A percentile compares a stretch with the other conserved stretches of the same genome.
Conservation (phyloP, 2,888 invertebrate genomes). For the Neocrepidodera transversa region DNA sequence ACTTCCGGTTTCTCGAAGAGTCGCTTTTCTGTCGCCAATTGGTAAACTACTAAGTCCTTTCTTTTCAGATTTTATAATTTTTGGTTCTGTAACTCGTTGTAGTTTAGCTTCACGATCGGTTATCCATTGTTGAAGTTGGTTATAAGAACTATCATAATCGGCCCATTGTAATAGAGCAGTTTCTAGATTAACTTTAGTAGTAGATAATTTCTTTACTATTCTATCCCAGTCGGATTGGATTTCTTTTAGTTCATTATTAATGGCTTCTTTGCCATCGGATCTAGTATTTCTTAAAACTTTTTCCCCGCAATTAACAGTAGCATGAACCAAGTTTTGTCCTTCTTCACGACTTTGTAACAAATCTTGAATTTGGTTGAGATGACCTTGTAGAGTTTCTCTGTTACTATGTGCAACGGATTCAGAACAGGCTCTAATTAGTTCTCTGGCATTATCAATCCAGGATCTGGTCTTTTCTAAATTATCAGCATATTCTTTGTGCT, state of each 20-base stretch:
- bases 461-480: slow-evolving; percentile 78
- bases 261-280: slow-evolving; percentile 87
- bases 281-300: slow-evolving; percentile 87
- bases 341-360: slow-evolving; percentile 82
- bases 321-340: slow-evolving; percentile 85
- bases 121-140: slow-evolving; percentile 93
- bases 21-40: slow-evolving; percentile 87
- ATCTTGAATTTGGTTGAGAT: slow-evolving; percentile 81
- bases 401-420: slow-evolving; percentile 80
- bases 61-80: slow-evolving; percentile 79
- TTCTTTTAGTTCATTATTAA: slow-evolving; percentile 86
- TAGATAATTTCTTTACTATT: slow-evolving; percentile 88
- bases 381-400: slow-evolving; percentile 82
- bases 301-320: slow-evolving; percentile 88
- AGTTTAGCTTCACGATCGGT: slow-evolving; percentile 90
- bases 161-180: slow-evolving; percentile 94
- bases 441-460: slow-evolving; percentile 89
- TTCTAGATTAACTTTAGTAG: slow-evolving; percentile 89
- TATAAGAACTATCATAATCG: slow-evolving; percentile 92
- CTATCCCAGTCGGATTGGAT: slow-evolving; percentile 93
- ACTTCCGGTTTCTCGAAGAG: slow-evolving; percentile 88
- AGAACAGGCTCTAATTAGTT: slow-evolving; percentile 80
- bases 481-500: slow-evolving; percentile 81
- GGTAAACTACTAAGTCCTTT: slow-evolving; percentile 81
- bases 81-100: slow-evolving; percentile 87